These are phyloP conservation scores for Drosophila sulfurigaster DNA, from an alignment of 1,140 invertebrate species.

Conservation along the genomic window DNA sequence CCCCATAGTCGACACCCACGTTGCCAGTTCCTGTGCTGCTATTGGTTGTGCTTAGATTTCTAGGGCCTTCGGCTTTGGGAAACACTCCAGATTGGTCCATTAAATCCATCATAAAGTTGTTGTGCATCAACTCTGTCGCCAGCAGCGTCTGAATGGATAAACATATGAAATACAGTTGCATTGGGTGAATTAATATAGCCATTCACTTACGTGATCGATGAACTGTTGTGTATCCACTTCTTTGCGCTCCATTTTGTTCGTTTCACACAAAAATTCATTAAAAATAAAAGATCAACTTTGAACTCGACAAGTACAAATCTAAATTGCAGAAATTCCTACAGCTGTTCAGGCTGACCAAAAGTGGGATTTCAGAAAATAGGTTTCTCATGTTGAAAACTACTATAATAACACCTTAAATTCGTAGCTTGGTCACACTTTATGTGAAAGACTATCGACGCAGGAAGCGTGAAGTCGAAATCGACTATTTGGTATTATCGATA, in stretches of 20 bases:
- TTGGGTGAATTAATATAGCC: not conserved
- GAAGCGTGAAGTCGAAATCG: not conserved
- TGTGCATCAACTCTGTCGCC: conserved; percentile 68
- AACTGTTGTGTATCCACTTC: conserved; percentile 74
- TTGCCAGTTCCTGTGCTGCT: conserved; percentile 3
- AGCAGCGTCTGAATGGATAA: conserved; percentile 61
- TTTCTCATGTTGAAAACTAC: not conserved
- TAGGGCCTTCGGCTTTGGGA: conserved; percentile 63
- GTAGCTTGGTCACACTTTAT: not conserved
- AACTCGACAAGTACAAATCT: conserved; percentile 38
- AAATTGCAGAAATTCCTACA: conserved; percentile 40
- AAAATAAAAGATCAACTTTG: conserved; percentile 42
- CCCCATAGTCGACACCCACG: conserved; percentile 22
- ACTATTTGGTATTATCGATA: not conserved
- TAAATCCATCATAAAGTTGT: conserved; percentile 74
- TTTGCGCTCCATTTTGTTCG: conserved; percentile 71
- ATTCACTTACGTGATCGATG: conserved; percentile 74
- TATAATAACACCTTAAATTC: not conserved
- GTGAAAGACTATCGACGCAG: not conserved
- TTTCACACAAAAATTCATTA: conserved; percentile 59
- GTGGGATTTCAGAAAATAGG: not conserved
- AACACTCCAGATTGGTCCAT: conserved; percentile 60
- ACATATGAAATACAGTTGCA: not conserved
- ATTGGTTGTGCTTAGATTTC: conserved; percentile 58
- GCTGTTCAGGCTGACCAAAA: conserved; percentile 24